Evolutionary conservation across 1,140 invertebrate genomes (phyloP), one percentile per base, ranked within the genome.

Genomic region (Aphis craccivora): DNA sequence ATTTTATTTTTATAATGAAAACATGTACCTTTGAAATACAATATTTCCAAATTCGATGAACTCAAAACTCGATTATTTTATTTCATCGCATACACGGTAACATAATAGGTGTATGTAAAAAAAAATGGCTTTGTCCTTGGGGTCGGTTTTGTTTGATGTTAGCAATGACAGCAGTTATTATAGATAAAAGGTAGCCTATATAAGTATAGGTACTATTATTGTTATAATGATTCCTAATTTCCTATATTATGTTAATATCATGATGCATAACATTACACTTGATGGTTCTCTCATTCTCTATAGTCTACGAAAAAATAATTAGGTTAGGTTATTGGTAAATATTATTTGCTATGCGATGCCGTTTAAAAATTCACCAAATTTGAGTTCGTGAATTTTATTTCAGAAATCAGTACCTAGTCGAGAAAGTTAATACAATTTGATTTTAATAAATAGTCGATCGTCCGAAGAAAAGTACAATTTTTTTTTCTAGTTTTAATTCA

Each of bases 371-470:
- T 30, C 11, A 67, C 30, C 11, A 3, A 11, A 67, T 67, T 30
- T 67, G 9, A n/a, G n/a, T 30, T 76, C 0, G n/a, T 20, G 60
- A 67, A 1, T 76, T 76, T 76, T 76, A 76, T 18, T 76, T n/a
- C 30, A n/a, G 48, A 51, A 51, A 51, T 51, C 3, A 51, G 18
- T 51, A n/a, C n/a, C n/a, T n/a, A 51, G 48, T 51, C 48, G 48
- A 51, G 3, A 51, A 51, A 51, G 48, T 51, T 51, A 11, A 51
- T 51, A 51, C 14, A 51, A 51, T 51, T 51, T 20, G 18, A 51
- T n/a, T 76, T 76, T n/a, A n/a, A n/a, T 76, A 76, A 76, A 76
- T 76, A 76, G 60, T 67, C n/a, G 30, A 76, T 76, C 60, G 60
- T 76, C 60, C 30, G 18, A 76, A 76, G n/a, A 35, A n/a, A 67